Conservation (phyloP, 2,888 invertebrate species). For the Drosophila diplacantha region DNA sequence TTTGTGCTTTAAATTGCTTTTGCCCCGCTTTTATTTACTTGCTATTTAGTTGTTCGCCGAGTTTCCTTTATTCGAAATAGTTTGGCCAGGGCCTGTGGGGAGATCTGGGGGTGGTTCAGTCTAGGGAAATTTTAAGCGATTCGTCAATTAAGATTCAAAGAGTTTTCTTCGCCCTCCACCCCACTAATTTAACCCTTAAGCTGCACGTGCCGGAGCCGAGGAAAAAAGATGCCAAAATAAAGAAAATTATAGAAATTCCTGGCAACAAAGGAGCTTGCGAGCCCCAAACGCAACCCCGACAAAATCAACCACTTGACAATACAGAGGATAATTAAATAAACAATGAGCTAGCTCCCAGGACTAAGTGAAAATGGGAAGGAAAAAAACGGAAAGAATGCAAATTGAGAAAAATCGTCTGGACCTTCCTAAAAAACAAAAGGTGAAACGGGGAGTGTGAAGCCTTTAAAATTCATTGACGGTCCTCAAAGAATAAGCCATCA, state of each 20-base stretch:
- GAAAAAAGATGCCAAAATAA: constrained; percentile 17
- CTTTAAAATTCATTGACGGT: constrained; percentile 62
- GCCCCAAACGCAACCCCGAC: constrained; percentile 24
- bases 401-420: constrained; percentile 50
- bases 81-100: constrained; percentile 19
- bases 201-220: constrained; percentile 52
- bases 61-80: constrained; percentile 30
- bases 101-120: constrained; percentile 4
- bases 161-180: constrained; percentile 13
- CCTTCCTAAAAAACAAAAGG: constrained; percentile 24
- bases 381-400: constrained; percentile 49
- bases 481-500: constrained; percentile 59
- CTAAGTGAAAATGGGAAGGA: constrained; percentile 53
- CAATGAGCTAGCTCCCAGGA: constrained; percentile 61
- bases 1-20: constrained; percentile 64
- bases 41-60: constrained; percentile 30
- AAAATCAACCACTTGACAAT: constrained; percentile 66
- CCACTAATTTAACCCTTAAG: constrained; percentile 41
- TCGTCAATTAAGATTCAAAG: constrained; percentile 64
- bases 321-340: constrained; percentile 70
- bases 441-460: constrained; percentile 51
- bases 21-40: constrained; percentile 33
- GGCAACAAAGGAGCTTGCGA: constrained; percentile 26
- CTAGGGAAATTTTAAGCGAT: constrained; percentile 32
- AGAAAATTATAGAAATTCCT: constrained; percentile 29